Conservation (phyloP, 1,140 invertebrate species). For the Aphelenchoides besseyi region DNA sequence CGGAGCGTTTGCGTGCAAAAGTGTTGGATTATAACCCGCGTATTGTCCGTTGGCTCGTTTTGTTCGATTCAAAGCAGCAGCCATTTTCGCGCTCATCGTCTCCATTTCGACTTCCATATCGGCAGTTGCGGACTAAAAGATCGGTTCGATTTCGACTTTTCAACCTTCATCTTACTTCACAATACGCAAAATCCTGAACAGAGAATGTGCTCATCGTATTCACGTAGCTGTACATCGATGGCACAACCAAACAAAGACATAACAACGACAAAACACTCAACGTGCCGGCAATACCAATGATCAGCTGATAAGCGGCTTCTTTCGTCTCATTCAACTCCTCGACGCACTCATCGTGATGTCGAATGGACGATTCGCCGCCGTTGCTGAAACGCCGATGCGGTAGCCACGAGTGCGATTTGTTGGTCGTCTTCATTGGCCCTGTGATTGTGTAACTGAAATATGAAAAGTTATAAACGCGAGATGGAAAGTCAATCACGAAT, state of each 20-base stretch:
- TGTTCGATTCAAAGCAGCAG: conserved; percentile 22
- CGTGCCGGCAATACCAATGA: conserved; percentile 50
- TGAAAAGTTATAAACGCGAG: not conserved
- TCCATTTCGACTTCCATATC: conserved; percentile 40
- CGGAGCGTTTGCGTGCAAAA: conserved; percentile 53
- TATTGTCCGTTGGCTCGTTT: conserved; percentile 48
- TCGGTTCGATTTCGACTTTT: not conserved
- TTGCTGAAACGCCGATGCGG: conserved; percentile 32
- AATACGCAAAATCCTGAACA: conserved; percentile 54
- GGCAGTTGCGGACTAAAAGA: conserved; percentile 32
- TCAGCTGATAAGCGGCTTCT: conserved; percentile 51
- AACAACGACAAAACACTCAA: conserved; percentile 51
- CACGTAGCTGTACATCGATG: conserved; percentile 59
- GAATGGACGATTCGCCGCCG: not conserved
- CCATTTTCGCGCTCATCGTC: conserved; percentile 20
- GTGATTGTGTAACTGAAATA: too few species aligned
- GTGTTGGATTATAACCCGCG: conserved; percentile 52
- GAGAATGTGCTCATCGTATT: conserved; percentile 51
- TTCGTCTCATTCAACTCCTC: conserved; percentile 39
- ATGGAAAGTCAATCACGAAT: not conserved
- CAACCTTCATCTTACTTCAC: conserved; percentile 41
- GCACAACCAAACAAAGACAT: conserved; percentile 52
- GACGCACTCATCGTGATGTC: conserved; percentile 3
- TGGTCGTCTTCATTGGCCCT: not conserved
- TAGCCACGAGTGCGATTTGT: conserved; percentile 23